A percentile compares a stretch with the other conserved stretches of the same genome.
Evolutionary conservation across 2,797 vertebrate species (phyloP).

Genomic region (Rhinichthys osculus): DNA sequence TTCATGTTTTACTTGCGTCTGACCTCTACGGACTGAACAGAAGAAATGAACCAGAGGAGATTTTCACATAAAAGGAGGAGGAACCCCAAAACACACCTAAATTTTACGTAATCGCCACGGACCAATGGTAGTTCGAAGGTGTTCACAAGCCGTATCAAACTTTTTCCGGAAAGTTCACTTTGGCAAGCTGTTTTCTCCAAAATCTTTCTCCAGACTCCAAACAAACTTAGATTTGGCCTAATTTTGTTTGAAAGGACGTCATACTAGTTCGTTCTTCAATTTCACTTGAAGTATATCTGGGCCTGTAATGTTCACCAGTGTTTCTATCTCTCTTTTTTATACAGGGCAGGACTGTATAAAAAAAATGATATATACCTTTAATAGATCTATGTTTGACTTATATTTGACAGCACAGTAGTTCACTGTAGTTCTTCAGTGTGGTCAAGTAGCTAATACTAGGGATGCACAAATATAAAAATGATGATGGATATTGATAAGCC

Average conservation of each 20-base stretch:
- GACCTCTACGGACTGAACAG: neutral
- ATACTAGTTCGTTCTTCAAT: neutral
- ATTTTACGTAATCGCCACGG: no score
- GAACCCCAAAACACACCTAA: no score
- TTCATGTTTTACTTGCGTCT: neutral
- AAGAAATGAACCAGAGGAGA: no score
- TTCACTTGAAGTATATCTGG: neutral
- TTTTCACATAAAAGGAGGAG: no score
- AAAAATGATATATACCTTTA: neutral
- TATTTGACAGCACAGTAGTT: neutral
- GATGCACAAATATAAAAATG: neutral
- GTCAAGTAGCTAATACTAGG: neutral
- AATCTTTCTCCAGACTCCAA: no score
- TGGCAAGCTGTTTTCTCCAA: no score
- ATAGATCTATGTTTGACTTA: neutral
- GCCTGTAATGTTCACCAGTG: neutral
- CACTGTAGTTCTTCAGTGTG: neutral
- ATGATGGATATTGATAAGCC: neutral
- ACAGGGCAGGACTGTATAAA: neutral
- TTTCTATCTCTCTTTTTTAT: neutral
- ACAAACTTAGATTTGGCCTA: no score
- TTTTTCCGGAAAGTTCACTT: no score
- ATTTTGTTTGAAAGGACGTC: neutral
- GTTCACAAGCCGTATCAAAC: no score
- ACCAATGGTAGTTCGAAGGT: no score